A percentile compares a stretch with the other conserved stretches of the same genome.
phyloP scores from a whole-genome alignment of 2,888 invertebrate species.

The Leucophenga maculata region DNA sequence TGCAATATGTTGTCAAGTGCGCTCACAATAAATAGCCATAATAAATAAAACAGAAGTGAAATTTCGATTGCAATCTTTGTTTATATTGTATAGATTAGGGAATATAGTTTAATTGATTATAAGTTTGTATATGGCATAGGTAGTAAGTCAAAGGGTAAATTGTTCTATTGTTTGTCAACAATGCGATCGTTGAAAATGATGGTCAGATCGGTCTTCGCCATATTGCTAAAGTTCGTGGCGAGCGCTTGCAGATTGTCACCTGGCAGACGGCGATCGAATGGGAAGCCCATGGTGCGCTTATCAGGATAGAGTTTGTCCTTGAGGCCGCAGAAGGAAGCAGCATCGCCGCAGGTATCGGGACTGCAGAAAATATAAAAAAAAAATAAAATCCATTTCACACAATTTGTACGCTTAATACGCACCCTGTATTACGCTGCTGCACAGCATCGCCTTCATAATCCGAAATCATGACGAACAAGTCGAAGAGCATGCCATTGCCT shows the following conservation, averaged over 20 bases:
- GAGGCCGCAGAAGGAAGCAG: conserved; percentile 81
- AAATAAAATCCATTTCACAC: conserved; percentile 71
- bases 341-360: conserved; percentile 75
- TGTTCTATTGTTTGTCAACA: conserved; percentile 38
- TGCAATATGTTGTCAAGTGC: too few relatives aligned
- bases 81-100: too few relatives aligned
- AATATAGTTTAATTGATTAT: neutral
- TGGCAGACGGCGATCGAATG: conserved; percentile 73
- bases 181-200: conserved; percentile 74
- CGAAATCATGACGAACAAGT: conserved; percentile 85
- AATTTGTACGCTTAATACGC: conserved; percentile 66
- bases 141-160: neutral
- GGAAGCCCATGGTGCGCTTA: conserved; percentile 78
- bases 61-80: conserved; percentile 8
- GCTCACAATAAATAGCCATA: too few relatives aligned
- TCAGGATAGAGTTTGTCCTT: conserved; percentile 80
- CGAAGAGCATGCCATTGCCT: conserved; percentile 77
- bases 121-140: neutral
- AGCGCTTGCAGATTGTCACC: conserved; percentile 76
- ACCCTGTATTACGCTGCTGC: conserved; percentile 54
- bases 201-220: conserved; percentile 78
- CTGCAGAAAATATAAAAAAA: conserved; percentile 32
- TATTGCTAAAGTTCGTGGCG: conserved; percentile 79
- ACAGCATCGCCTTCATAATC: conserved; percentile 78
- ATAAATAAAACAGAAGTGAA: neutral